Percentiles rank a stretch among this genome's conserved stretches.
Evolutionary conservation across 2,113 vertebrate genomes (phyloP).

Genomic region (human (Homo sapiens)): DNA sequence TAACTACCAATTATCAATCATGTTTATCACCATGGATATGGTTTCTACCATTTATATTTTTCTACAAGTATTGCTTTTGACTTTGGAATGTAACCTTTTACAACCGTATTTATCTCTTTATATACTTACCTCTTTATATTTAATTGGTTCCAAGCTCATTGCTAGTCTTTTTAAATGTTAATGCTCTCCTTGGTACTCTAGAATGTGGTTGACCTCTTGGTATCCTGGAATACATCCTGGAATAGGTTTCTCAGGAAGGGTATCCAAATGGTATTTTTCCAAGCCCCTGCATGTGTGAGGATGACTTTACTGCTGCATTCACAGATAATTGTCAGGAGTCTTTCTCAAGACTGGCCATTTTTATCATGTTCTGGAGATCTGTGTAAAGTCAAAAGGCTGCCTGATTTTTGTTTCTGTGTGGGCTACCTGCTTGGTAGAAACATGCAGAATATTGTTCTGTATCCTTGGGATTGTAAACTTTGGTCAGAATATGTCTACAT

Average conservation of each 20-base stretch:
- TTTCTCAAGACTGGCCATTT: background rate
- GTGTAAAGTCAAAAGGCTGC: background rate
- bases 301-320: background rate
- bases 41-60: background rate
- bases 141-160: background rate
- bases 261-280: background rate
- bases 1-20: background rate
- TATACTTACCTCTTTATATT: background rate
- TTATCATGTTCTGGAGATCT: background rate
- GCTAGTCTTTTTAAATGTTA: background rate
- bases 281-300: background rate
- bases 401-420: background rate
- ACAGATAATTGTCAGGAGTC: background rate
- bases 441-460: background rate
- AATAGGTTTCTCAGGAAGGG: background rate
- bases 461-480: background rate
- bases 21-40: background rate
- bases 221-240: background rate
- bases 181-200: background rate
- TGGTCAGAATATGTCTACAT: background rate
- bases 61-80: background rate
- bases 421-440: background rate
- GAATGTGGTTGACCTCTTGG: background rate
- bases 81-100: background rate
- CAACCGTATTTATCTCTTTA: background rate